These are phyloP conservation scores for Cataglyphis altisquamis DNA, from an alignment of 2,888 invertebrate species.

Conservation along the genomic window DNA sequence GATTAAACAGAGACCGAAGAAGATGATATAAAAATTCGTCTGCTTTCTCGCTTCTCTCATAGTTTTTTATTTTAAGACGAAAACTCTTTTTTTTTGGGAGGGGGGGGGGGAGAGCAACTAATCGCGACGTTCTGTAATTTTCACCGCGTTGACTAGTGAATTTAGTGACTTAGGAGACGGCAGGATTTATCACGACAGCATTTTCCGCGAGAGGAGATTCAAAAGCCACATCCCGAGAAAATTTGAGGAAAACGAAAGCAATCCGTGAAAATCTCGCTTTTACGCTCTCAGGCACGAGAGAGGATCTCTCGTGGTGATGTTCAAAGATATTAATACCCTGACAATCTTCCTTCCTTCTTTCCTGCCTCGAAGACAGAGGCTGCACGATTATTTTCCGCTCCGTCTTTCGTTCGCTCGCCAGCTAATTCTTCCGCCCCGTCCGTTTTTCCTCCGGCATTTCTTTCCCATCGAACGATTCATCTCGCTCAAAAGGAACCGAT, in stretches of 20 bases:
- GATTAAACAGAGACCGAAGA: neutral
- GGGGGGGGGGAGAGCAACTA: neutral
- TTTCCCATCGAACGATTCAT: constrained; percentile 31
- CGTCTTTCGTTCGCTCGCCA: constrained; percentile 20
- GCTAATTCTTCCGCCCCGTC: constrained; percentile 31
- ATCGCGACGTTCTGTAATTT: constrained; percentile 31
- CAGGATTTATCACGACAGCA: constrained; percentile 33
- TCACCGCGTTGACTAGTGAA: constrained; percentile 35
- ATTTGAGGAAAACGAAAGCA: constrained; percentile 23
- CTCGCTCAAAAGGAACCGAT: constrained; percentile 24
- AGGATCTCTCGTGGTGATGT: constrained; percentile 22
- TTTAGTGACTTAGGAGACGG: constrained; percentile 31
- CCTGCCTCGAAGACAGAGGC: constrained; percentile 2
- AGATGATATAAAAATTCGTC: neutral
- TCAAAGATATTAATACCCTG: constrained; percentile 44
- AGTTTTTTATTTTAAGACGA: constrained; percentile 9
- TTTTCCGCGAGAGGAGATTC: constrained; percentile 43
- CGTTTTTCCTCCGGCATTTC: constrained; percentile 33
- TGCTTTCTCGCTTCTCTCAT: neutral
- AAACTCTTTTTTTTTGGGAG: neutral
- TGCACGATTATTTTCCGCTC: constrained; percentile 31
- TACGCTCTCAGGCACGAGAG: constrained; percentile 22
- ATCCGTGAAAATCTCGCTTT: constrained; percentile 46
- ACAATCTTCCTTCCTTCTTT: neutral
- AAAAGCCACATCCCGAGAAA: constrained; percentile 48